Base-by-base conservation (phyloP, 2,888 invertebrate genomes). In the Volucella inflata region DNA sequence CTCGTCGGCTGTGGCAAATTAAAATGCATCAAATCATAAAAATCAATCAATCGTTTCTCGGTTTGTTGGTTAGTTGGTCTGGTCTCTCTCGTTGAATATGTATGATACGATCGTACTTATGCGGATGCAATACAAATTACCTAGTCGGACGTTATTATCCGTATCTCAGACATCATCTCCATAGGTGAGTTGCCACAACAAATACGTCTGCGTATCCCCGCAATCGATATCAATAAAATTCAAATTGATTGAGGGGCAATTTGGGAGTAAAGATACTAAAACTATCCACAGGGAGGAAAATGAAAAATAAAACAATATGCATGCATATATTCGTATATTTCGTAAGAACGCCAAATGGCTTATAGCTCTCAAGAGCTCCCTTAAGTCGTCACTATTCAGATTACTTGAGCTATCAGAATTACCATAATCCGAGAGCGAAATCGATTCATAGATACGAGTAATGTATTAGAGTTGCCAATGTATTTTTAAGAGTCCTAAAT, bases 21-120 rank as follows among this genome's bases (percentile, higher is more conserved):
- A 85, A 71, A 85, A 85, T 81, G 81, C 85, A 72, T 85, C 81
- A 85, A 77, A 77, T 81, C 72, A 85, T 76, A 85, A 81, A 77
- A 77, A 81, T 80, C 84, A 76, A 85, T 70, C 80, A 76, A 72
- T 72, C 71, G 71, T 16, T 36, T 50, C 40, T 48, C 60, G 14
- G 30, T 16, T 14, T 21, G n/a, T 16, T 55, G 42, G 55, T 11
- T 16, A 30, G 11, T 17, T n/a, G 11, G 30, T n/a, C n/a, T n/a
- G n/a, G n/a, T n/a, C 44, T 14, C 48, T 57, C 64, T 38, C 40
- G 53, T 57, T 79, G 84, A 71, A 80, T 80, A 80, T 84, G 70
- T 71, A 84, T 76, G 71, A 64, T 46, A 30, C 77, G 62, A 79
- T 55, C 53, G 77, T 71, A 70, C 68, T 59, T 55, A 53, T 76